Evolutionary conservation across 2,113 vertebrate genomes (phyloP).

Genomic region (Ammodytes dubius): DNA sequence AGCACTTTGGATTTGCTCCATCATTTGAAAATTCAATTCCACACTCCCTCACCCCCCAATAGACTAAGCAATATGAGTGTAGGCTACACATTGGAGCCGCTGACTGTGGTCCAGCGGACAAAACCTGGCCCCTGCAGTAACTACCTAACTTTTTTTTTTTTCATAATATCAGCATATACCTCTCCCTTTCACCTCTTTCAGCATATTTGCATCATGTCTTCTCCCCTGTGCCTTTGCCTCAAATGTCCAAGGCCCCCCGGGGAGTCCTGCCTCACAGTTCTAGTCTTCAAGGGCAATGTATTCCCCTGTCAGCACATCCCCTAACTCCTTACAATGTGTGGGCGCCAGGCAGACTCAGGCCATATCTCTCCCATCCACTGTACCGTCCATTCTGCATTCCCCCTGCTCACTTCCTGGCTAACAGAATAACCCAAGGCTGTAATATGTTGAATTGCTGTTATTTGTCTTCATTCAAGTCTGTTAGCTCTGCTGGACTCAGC

Average conservation of each 20-base stretch:
- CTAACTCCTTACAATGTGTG: background rate
- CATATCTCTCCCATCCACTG: constrained; percentile 35
- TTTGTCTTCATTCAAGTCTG: constrained; percentile 73
- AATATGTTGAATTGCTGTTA: constrained; percentile 44
- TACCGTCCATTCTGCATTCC: constrained; percentile 30
- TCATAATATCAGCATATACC: background rate
- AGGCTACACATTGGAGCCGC: background rate
- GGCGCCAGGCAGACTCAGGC: background rate
- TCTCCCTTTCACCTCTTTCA: background rate
- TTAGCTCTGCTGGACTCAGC: constrained; percentile 57
- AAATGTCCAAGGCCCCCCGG: background rate
- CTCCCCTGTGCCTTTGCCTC: background rate
- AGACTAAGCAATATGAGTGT: no score
- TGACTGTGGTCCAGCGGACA: background rate
- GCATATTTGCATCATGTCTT: background rate
- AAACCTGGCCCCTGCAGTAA: background rate
- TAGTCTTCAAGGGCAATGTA: background rate
- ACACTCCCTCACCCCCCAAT: no score
- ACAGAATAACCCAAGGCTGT: constrained; percentile 61
- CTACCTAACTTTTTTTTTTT: background rate
- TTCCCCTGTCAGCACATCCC: background rate
- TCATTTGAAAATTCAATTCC: no score
- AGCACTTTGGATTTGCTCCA: no score
- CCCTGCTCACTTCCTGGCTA: constrained; percentile 27
- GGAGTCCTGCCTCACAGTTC: background rate